phyloP scores from a whole-genome alignment of 1,140 invertebrate species.

The Drosophila guanche region DNA sequence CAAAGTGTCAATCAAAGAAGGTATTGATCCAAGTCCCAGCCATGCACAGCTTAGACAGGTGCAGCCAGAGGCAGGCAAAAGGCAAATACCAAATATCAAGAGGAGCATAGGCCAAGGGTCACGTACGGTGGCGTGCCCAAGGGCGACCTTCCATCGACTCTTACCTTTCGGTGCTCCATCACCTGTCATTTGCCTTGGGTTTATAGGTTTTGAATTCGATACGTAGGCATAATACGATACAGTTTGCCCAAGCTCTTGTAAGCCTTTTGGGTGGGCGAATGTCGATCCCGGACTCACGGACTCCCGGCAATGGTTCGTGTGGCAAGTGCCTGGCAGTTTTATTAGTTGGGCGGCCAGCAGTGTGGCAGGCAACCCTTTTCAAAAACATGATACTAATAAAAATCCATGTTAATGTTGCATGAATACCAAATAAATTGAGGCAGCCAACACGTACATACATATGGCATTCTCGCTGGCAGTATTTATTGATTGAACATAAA shows the following conservation, averaged over 20 bases:
- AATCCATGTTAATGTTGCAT: constrained; percentile 82
- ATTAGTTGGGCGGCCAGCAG: constrained; percentile 32
- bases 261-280: constrained; percentile 37
- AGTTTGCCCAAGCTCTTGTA: constrained; percentile 56
- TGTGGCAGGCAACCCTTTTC: constrained; percentile 66
- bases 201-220: constrained; percentile 24
- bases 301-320: constrained; percentile 16
- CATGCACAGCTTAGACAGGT: constrained; percentile 31
- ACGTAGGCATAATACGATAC: constrained; percentile 60
- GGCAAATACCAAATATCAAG: constrained; percentile 20
- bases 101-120: constrained; percentile 53
- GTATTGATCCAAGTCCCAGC: constrained; percentile 67
- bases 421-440: constrained; percentile 81
- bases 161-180: constrained; percentile 56
- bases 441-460: constrained; percentile 68
- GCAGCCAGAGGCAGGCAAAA: constrained; percentile 2
- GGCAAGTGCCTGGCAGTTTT: constrained; percentile 33
- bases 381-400: constrained; percentile 82
- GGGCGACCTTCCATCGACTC: constrained; percentile 38
- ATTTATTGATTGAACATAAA: constrained; percentile 81
- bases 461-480: constrained; percentile 8
- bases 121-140: constrained; percentile 59
- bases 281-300: constrained; percentile 13
- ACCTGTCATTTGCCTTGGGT: constrained; percentile 52
- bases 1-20: constrained; percentile 73